Evolutionary conservation across 92 coral and sea anemone species (phyloP), one percentile per base, ranked within the genome.

Genomic region (Meandrina meandrites): DNA sequence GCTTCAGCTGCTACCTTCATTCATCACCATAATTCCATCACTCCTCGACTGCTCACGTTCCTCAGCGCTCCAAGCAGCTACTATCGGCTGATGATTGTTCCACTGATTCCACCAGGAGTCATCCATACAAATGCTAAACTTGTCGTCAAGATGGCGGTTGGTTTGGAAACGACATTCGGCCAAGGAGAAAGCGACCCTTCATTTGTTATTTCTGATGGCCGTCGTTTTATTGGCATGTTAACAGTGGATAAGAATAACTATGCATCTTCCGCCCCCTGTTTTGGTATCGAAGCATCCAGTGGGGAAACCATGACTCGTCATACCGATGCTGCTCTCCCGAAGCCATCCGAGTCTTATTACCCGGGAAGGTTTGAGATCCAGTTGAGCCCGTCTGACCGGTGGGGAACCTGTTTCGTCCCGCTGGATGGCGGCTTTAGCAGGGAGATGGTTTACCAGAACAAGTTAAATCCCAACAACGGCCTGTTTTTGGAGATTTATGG

Each of bases 331-430:
- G 0, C 6, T 36, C 84, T 40, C n/a, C 85, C 85, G 2, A 68
- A 81, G 13, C 62, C 85, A 19, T 42, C 85, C 22, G 27, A 64
- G 37, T 1, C 76, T 5, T 42, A 81, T 31, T 81, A 81, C 76
- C 85, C 85, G 1, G 85, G 85, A 64, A 64, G 85, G 28, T 81
- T 81, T 28, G 85, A 81, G 37, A 64, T 81, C 76, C 75, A 64
- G 58, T 45, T 81, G 53, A 81, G 85, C 85, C 85, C 66, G 85
- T 35, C 76, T 60, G 85, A 81, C 76, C 54, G 84, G 0, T 81
- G 85, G 85, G 85, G 85, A 66, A 81, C 57, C 85, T 81, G 85
- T 47, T 81, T 81, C 17, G 60, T 81, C 37, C 58, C 85, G 62
- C 57, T 40, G 19, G 76, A 81, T 24, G 85, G 85, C 37, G 85